Base-by-base conservation (phyloP, 2,888 invertebrate species). In the Phalera bucephala region DNA sequence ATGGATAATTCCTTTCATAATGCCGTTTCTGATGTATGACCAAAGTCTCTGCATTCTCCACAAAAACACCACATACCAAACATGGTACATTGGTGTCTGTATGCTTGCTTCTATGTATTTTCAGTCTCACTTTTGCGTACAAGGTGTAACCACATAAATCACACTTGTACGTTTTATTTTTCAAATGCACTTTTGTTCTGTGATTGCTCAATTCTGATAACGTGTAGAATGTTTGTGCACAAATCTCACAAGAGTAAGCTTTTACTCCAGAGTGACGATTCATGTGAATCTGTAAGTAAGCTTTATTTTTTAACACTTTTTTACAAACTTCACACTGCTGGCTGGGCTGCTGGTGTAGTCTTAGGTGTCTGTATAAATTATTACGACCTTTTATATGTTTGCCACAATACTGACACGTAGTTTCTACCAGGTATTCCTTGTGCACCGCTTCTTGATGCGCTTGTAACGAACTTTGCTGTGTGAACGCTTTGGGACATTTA, bases 391-490 rank as follows among this genome's bases (percentile, higher is more conserved):
- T 65, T 0, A 85, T 36, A 26, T 55, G 43, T 54, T 82, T 83
- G 0, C 87, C 87, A 28, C 87, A 87, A 11, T 62, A 65, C 3
- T 80, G 72, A 37, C 87, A 87, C 1, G 80, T 80, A 2, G 68
- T 57, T 52, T 79, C 72, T 1, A 60, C 38, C 23, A 47, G 48
- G 21, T 64, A 74, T 1, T 66, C 51, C 8, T 77, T 67, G 33
- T 87, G 87, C 0, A 46, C 43, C 0, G 40, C 19, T 47, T 86
- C 85, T 36, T 68, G 67, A 35, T 87, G 87, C 0, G 54, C 43
- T 20, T 72, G 63, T 0, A 86, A 52, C 0, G 80, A 73, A 13
- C 75, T 66, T 0, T 58, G 62, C 36, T 88, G 87, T 0, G 80
- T 72, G 19, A 70, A 87, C 1, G 49, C 43, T 29, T 62, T 76